Base-by-base conservation (phyloP, 1,140 invertebrate species). In the Heliconius nattereri region DNA sequence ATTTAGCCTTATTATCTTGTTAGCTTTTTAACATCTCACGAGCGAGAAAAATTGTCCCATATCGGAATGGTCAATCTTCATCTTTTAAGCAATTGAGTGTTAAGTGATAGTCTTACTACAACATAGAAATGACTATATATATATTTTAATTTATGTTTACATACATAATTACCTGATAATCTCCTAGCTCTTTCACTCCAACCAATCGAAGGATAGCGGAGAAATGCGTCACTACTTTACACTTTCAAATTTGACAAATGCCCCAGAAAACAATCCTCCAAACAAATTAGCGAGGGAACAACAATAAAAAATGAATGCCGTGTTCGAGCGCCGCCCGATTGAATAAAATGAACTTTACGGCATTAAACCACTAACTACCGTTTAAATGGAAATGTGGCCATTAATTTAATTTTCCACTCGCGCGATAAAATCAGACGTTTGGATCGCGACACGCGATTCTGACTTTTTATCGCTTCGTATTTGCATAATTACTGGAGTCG, bases 341-440 rank as follows among this genome's bases (percentile, higher is more conserved):
- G 74, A 83, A 83, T 72, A 79, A 83, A 84, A 81, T 75, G 77
- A 75, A 80, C 79, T 83, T 83, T 83, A 81, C 79, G 75, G 81
- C 76, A 76, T 78, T 76, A 79, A 81, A 77, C 82, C 76, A 79
- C 72, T 77, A 73, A 85, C 82, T 79, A 71, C 82, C 78, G 79
- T 84, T 87, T 89, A 89, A 91, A 89, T 89, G 85, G 84, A 85
- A 90, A 89, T 88, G 85, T 75, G 77, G 80, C 78, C 88, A 90
- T 91, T 90, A 89, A 89, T 89, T 90, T 86, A 85, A 91, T 91
- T 91, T 87, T 87, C 85, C 88, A 87, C 85, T 89, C 86, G 84
- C 83, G 82, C 81, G 85, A 89, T 90, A 90, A 90, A 90, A 91
- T 89, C 86, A 84, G 84, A 88, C 86, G 83, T 87, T 88, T 85